A percentile compares a stretch with the other conserved stretches of the same genome.
Evolutionary conservation across 2,888 invertebrate genomes (phyloP).

Genomic region (Pollenia labialis): DNA sequence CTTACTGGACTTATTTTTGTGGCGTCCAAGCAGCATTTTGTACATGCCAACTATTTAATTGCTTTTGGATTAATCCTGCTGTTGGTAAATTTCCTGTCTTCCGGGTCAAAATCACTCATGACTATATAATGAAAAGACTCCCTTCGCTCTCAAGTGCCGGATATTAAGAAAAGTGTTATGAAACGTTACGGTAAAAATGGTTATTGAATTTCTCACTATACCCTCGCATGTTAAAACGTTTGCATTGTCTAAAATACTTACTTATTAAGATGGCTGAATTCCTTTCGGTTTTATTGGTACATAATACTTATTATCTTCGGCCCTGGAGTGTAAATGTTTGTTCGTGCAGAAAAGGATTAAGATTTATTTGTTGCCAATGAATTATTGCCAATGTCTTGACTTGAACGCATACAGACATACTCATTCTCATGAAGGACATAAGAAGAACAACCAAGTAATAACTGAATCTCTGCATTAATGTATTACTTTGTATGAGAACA

Average conservation of each 20-base stretch:
- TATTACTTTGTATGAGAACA: constrained; percentile 1
- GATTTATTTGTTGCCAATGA: constrained; percentile 71
- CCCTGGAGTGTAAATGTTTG: constrained; percentile 46
- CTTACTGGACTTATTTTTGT: too few relatives aligned
- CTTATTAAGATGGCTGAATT: constrained; percentile 14
- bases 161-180: too few relatives aligned
- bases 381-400: constrained; percentile 67
- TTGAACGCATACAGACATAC: constrained; percentile 47
- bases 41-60: too few relatives aligned
- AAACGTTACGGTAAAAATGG: too few relatives aligned
- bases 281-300: constrained; percentile 17
- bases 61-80: too few relatives aligned
- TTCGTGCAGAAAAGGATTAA: constrained; percentile 72
- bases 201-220: neutral
- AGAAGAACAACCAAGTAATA: constrained; percentile 5
- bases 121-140: too few relatives aligned
- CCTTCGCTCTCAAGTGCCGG: too few relatives aligned
- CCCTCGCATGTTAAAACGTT: constrained; percentile 4
- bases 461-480: constrained; percentile 31
- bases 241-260: constrained; percentile 4
- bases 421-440: neutral
- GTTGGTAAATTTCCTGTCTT: too few relatives aligned
- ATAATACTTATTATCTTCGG: constrained; percentile 60
- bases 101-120: too few relatives aligned
- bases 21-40: too few relatives aligned